A percentile compares a stretch with the other conserved stretches of the same genome.
Conservation (phyloP, 2,888 invertebrate species). For the Parnassius mnemosyne region DNA sequence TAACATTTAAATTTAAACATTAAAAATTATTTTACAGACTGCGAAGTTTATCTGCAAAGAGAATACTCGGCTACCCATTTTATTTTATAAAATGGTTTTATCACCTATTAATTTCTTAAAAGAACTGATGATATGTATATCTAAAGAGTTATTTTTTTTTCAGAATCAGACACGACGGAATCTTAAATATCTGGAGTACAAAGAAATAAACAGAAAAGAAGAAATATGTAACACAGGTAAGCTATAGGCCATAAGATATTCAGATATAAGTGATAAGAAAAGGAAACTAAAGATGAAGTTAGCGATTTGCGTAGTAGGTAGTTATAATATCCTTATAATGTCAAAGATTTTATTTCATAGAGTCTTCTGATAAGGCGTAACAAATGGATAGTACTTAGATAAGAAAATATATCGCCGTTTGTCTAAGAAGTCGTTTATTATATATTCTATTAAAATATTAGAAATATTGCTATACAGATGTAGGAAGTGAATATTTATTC, state of each 20-base stretch:
- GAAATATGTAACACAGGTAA: constrained; percentile 1
- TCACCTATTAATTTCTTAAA: background rate
- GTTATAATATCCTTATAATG: constrained; percentile 4
- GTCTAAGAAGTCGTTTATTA: constrained; percentile 11
- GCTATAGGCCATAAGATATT: background rate
- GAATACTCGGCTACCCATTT: background rate
- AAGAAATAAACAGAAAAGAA: background rate
- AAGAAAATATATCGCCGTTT: constrained; percentile 18
- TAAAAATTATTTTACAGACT: constrained; percentile 18
- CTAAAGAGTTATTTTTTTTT: too few species aligned
- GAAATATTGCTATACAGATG: too few species aligned
- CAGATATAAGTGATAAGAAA: background rate
- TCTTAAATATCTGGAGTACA: too few species aligned
- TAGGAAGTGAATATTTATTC: too few species aligned
- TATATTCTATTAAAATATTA: background rate
- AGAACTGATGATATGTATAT: too few species aligned
- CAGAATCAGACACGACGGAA: too few species aligned
- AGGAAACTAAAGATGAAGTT: background rate
- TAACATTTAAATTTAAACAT: constrained; percentile 52
- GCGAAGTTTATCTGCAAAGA: constrained; percentile 1
- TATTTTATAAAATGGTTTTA: constrained; percentile 1
- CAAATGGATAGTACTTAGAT: constrained; percentile 16
- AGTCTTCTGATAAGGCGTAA: constrained; percentile 17
- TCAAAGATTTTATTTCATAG: constrained; percentile 16
- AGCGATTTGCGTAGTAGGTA: background rate